A percentile compares a stretch with the other conserved stretches of the same genome.
These are phyloP conservation scores for Hipparchia semele DNA, from an alignment of 2,888 invertebrate genomes.

Conservation along the genomic window DNA sequence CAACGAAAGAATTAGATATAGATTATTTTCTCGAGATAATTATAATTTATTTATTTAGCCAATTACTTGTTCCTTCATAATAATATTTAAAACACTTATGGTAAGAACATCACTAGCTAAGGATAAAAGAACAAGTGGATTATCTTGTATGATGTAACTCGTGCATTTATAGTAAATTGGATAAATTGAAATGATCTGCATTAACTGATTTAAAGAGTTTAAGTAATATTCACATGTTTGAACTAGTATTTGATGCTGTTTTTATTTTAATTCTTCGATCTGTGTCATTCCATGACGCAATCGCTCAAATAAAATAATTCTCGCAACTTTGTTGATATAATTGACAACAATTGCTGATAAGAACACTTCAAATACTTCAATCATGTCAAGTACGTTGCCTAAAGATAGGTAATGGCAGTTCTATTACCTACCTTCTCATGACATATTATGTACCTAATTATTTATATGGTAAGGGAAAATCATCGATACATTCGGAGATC, in stretches of 20 bases:
- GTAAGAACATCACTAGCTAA: conserved; percentile 24
- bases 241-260: neutral
- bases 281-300: neutral
- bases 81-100: neutral
- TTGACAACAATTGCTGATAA: neutral
- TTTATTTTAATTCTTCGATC: neutral
- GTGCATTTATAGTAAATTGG: conserved; percentile 30
- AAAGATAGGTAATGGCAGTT: neutral
- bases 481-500: neutral
- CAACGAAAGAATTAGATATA: too few species aligned
- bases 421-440: neutral
- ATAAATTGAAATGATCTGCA: conserved; percentile 27
- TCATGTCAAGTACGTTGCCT: neutral
- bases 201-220: conserved; percentile 3
- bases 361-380: neutral
- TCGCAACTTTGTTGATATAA: neutral
- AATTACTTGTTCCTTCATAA: too few species aligned
- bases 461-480: neutral
- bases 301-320: neutral
- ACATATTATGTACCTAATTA: neutral
- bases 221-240: neutral
- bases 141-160: conserved; percentile 37
- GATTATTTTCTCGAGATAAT: too few species aligned
- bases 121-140: conserved; percentile 27
- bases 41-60: too few species aligned